Evolutionary conservation across 1,140 invertebrate genomes (phyloP).

Genomic region (Platorchestia sp.): DNA sequence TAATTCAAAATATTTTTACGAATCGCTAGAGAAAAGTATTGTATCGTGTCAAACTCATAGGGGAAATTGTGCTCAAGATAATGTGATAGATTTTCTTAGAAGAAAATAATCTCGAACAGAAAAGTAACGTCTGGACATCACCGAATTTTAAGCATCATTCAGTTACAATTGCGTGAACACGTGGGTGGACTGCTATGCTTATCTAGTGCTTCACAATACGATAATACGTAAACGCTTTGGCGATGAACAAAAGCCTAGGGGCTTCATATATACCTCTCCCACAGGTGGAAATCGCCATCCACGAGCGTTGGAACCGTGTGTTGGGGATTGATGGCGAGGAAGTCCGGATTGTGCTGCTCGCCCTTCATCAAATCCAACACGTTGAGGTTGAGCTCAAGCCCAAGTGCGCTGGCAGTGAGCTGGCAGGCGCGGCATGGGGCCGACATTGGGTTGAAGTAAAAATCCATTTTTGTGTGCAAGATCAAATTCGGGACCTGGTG

Average conservation of each 20-base stretch:
- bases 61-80: background rate
- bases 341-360: slow-evolving; percentile 68
- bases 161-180: background rate
- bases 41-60: background rate
- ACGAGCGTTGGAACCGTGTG: slow-evolving; percentile 66
- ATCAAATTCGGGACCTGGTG: background rate
- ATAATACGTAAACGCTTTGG: too few species aligned
- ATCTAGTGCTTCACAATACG: too few species aligned
- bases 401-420: slow-evolving; percentile 66
- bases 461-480: slow-evolving; percentile 48
- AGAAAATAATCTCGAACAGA: background rate
- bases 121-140: background rate
- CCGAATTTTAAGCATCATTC: background rate
- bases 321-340: slow-evolving; percentile 67
- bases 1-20: background rate
- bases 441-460: slow-evolving; percentile 67
- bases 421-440: slow-evolving; percentile 68
- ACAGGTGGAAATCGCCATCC: slow-evolving; percentile 64
- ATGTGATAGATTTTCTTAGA: background rate
- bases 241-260: too few species aligned
- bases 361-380: slow-evolving; percentile 66
- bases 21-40: too few species aligned
- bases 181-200: background rate
- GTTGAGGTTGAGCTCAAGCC: slow-evolving; percentile 68
- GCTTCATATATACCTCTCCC: slow-evolving; percentile 60